Percentiles rank a stretch among this genome's conserved stretches.
phyloP scores from a whole-genome alignment of 2,113 vertebrate species.

The Hippocampus barbouri region DNA sequence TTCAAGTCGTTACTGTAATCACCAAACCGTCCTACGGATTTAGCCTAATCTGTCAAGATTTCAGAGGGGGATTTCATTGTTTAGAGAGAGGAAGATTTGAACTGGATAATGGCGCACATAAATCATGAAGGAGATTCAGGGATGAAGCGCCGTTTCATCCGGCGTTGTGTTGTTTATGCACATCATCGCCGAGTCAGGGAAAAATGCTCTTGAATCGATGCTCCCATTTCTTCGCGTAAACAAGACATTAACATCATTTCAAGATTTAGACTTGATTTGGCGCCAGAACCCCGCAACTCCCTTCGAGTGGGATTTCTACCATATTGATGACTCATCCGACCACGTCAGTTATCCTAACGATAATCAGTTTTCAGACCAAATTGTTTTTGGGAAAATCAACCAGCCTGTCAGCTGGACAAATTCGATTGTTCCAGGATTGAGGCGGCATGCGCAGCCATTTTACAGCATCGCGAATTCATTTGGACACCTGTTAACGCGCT shows the following conservation, averaged over 20 bases:
- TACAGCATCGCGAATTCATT: neutral
- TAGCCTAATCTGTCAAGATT: constrained; percentile 57
- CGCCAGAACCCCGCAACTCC: neutral
- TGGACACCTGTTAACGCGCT: neutral
- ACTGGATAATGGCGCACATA: constrained; percentile 49
- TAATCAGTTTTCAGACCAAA: neutral
- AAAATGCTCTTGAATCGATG: constrained; percentile 15
- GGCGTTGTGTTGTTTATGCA: constrained; percentile 6
- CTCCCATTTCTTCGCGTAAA: constrained; percentile 15
- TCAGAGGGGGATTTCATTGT: constrained; percentile 60
- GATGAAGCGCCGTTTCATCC: constrained; percentile 23
- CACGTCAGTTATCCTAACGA: neutral
- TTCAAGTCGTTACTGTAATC: constrained; percentile 63
- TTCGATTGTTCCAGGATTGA: neutral
- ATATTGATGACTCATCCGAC: neutral
- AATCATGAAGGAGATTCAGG: constrained; percentile 30
- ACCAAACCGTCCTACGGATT: constrained; percentile 56
- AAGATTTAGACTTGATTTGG: constrained; percentile 2
- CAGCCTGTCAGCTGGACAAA: neutral
- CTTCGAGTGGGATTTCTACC: neutral
- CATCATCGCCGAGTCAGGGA: constrained; percentile 16
- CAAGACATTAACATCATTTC: constrained; percentile 2
- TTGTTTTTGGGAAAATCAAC: neutral
- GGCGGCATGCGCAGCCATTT: neutral
- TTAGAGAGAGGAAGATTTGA: constrained; percentile 53